Evolutionary conservation across 2,113 vertebrate genomes (phyloP).

Genomic region (Xyrauchen texanus): DNA sequence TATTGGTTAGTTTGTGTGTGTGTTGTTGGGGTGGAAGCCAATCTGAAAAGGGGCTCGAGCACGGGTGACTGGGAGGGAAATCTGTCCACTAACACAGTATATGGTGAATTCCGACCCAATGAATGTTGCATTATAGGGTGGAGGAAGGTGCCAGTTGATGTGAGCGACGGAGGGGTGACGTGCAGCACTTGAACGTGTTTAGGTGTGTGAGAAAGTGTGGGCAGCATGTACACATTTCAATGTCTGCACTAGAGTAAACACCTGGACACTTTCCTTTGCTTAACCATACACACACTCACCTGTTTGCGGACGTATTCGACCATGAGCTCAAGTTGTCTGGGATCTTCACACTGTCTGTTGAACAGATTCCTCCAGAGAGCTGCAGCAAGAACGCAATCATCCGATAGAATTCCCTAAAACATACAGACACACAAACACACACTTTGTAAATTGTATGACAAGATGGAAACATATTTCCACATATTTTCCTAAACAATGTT

Average conservation of each 20-base stretch:
- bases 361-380: slow-evolving; percentile 96
- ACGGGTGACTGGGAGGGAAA: too few relatives aligned
- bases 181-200: background rate
- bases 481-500: too few relatives aligned
- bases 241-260: background rate
- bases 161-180: slow-evolving; percentile 19
- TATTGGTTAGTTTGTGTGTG: too few relatives aligned
- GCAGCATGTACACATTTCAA: background rate
- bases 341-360: slow-evolving; percentile 87
- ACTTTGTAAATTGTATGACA: too few relatives aligned
- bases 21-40: too few relatives aligned
- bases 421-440: background rate
- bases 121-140: too few relatives aligned
- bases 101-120: too few relatives aligned
- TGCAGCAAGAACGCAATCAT: slow-evolving; percentile 87
- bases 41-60: too few relatives aligned
- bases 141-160: too few relatives aligned
- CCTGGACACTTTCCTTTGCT: too few relatives aligned
- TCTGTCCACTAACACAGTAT: too few relatives aligned
- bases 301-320: slow-evolving; percentile 98
- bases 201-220: background rate
- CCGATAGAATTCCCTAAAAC: slow-evolving; percentile 87
- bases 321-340: slow-evolving; percentile 86
- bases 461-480: too few relatives aligned
- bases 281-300: slow-evolving; percentile 70